Evolutionary conservation across 1,140 invertebrate genomes (phyloP).

Genomic region (Diploscapter pachys): DNA sequence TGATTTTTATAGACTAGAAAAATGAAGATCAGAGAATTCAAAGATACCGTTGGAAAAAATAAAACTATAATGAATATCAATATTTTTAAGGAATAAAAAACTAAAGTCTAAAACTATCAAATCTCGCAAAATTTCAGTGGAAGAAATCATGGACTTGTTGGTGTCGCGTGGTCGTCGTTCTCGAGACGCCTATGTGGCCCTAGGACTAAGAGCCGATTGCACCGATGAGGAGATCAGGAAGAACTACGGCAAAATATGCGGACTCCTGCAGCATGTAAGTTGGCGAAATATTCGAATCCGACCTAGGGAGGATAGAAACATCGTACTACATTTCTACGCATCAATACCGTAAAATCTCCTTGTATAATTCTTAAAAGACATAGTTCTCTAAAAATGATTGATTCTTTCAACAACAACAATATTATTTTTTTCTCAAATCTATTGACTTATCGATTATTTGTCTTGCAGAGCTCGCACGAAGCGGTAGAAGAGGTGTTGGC

Average conservation of each 20-base stretch:
- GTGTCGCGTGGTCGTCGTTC: neutral
- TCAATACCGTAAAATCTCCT: neutral
- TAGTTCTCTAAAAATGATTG: neutral
- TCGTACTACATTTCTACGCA: neutral
- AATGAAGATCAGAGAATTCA: too few species aligned
- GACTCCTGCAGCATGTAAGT: conserved; percentile 63
- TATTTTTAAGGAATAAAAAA: too few species aligned
- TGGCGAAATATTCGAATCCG: neutral
- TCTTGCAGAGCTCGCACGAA: too few species aligned
- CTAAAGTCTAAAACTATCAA: too few species aligned
- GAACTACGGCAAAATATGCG: conserved; percentile 85
- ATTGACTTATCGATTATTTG: too few species aligned
- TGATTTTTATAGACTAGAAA: too few species aligned
- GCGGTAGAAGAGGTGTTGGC: too few species aligned
- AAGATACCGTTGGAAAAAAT: too few species aligned
- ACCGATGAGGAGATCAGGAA: conserved; percentile 88
- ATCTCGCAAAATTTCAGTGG: neutral
- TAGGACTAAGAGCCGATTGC: conserved; percentile 78
- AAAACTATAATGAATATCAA: too few species aligned
- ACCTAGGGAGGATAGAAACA: conserved; percentile 6
- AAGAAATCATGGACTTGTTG: conserved; percentile 7
- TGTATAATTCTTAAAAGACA: neutral
- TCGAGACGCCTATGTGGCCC: conserved; percentile 68
- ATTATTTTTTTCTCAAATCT: too few species aligned
- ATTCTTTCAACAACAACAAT: neutral